phyloP scores from a whole-genome alignment of 1,140 invertebrate genomes.

The Bombus consobrinus region DNA sequence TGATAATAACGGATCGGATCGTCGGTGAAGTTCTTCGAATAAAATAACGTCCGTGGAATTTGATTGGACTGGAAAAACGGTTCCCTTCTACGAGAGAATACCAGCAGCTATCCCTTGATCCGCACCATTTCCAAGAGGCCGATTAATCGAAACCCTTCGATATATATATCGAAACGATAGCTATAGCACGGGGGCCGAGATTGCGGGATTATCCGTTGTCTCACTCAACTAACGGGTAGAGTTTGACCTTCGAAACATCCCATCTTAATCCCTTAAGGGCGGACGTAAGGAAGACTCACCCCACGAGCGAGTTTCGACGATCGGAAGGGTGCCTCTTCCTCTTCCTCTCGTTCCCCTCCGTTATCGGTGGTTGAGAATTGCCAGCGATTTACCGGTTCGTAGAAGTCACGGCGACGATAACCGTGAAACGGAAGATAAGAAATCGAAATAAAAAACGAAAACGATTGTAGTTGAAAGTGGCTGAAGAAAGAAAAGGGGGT shows the following conservation, averaged over 20 bases:
- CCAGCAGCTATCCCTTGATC: not conserved
- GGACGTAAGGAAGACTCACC: conserved; percentile 48
- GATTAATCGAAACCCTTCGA: conserved; percentile 39
- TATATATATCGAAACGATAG: conserved; percentile 39
- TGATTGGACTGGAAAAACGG: not conserved
- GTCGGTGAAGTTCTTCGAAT: not conserved
- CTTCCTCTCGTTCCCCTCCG: not conserved
- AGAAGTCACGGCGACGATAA: conserved; percentile 56
- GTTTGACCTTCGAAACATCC: conserved; percentile 48
- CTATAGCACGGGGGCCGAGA: conserved; percentile 17
- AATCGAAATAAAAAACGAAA: conserved; percentile 34
- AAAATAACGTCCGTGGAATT: not conserved
- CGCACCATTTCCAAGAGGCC: not conserved
- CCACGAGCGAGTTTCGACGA: not conserved
- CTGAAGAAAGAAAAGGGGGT: too few relatives aligned
- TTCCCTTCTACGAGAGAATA: not conserved
- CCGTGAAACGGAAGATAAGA: conserved; percentile 45
- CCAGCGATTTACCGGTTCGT: conserved; percentile 36
- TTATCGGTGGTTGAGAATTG: conserved; percentile 54
- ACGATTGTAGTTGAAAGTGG: not conserved
- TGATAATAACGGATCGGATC: conserved; percentile 10
- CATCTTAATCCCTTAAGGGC: conserved; percentile 43
- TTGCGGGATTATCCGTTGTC: conserved; percentile 62
- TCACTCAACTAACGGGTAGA: conserved; percentile 10
- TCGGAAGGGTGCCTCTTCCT: not conserved